Conservation (phyloP, 2,113 vertebrate species). For the Oreochromis niloticus region DNA sequence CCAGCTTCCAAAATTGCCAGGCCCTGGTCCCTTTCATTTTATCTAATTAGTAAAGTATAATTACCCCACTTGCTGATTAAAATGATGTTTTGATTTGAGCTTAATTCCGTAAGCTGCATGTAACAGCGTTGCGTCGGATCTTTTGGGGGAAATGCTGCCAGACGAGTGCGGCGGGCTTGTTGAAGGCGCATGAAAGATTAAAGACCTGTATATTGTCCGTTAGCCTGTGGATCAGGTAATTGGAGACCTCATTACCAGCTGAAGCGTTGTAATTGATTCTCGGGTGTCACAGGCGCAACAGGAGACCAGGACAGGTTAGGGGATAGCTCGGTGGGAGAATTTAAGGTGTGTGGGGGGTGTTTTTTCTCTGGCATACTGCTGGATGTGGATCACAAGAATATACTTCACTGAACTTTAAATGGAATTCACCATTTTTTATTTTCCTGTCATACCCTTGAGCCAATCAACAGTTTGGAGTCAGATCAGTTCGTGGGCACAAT, state of each 20-base stretch:
- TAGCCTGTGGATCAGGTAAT: conserved; percentile 49
- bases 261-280: conserved; percentile 60
- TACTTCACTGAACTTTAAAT: neutral
- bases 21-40: neutral
- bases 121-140: neutral
- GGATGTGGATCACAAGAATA: neutral
- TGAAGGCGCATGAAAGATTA: conserved; percentile 52
- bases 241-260: conserved; percentile 59
- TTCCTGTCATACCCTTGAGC: neutral
- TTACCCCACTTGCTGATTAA: neutral
- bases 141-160: neutral
- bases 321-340: neutral
- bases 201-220: conserved; percentile 38
- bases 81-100: neutral
- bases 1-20: neutral
- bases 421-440: neutral
- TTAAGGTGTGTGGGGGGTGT: neutral
- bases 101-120: neutral
- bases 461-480: neutral
- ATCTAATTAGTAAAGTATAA: neutral
- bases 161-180: neutral
- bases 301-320: conserved; percentile 9
- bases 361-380: neutral
- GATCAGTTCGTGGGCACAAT: neutral
- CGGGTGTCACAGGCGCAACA: conserved; percentile 37